Percentiles rank a stretch among this genome's conserved stretches.
phyloP scores from a whole-genome alignment of 2,113 vertebrate species.

The Siniperca chuatsi region DNA sequence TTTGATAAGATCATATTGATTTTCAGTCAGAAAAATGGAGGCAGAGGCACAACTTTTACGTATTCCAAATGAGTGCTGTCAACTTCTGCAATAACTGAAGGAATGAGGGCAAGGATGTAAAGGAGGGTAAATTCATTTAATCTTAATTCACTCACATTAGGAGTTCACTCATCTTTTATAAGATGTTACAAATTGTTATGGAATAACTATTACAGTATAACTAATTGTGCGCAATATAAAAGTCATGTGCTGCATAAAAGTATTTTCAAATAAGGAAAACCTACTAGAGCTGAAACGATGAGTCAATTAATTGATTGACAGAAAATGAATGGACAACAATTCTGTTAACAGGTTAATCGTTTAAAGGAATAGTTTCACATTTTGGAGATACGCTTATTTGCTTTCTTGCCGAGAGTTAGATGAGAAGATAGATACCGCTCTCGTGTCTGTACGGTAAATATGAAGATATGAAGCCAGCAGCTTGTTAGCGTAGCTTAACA shows the following conservation, averaged over 20 bases:
- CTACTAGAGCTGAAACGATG: not conserved
- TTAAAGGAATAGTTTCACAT: not conserved
- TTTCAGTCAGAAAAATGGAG: constrained; percentile 34
- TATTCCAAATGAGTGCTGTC: constrained; percentile 7
- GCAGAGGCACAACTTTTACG: not conserved
- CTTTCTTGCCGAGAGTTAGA: not conserved
- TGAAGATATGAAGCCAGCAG: not conserved
- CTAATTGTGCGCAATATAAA: no score
- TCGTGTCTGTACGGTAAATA: not conserved
- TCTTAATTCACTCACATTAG: not conserved
- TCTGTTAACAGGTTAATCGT: not conserved
- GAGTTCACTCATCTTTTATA: not conserved
- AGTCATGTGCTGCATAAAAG: not conserved
- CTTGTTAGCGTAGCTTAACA: not conserved
- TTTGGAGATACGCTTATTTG: not conserved
- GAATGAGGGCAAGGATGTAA: not conserved
- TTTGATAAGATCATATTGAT: constrained; percentile 45
- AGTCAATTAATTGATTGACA: not conserved
- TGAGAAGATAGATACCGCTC: not conserved
- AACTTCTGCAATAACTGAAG: not conserved
- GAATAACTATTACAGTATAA: not conserved
- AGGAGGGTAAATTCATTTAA: not conserved
- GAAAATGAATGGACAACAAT: not conserved
- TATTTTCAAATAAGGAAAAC: not conserved
- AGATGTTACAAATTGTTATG: not conserved